phyloP scores from a whole-genome alignment of 2,888 invertebrate genomes.

The Chrysodeixis includens region DNA sequence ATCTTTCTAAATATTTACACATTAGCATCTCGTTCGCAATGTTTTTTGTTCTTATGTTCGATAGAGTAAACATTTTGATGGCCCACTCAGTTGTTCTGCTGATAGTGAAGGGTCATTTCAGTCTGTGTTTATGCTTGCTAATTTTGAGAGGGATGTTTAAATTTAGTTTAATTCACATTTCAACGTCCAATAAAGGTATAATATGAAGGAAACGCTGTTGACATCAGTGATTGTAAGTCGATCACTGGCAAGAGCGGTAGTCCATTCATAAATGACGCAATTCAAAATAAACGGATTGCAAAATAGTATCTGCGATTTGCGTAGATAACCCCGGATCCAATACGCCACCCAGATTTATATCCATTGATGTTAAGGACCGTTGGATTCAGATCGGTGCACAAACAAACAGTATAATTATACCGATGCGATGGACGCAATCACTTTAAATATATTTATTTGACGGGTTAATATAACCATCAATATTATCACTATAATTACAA shows the following conservation, averaged over 20 bases:
- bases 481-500: conserved; percentile 74
- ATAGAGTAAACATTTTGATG: conserved; percentile 1
- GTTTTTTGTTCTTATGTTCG: conserved; percentile 31
- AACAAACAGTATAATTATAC: conserved; percentile 78
- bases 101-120: not conserved
- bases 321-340: conserved; percentile 25
- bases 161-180: not conserved
- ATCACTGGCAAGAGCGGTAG: not conserved
- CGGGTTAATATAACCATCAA: conserved; percentile 71
- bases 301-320: conserved; percentile 25
- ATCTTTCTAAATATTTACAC: conserved; percentile 49
- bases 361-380: conserved; percentile 57
- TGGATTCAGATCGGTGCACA: conserved; percentile 58
- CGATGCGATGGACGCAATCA: conserved; percentile 64
- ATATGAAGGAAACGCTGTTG: not conserved
- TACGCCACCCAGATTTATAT: conserved; percentile 51
- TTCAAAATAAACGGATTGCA: conserved; percentile 25
- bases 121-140: not conserved
- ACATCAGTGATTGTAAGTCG: too few species aligned
- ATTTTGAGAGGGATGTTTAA: not conserved
- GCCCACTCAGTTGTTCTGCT: not conserved
- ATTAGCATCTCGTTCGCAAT: conserved; percentile 27
- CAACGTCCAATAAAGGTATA: not conserved
- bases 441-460: conserved; percentile 71
- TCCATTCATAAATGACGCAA: conserved; percentile 14